Evolutionary conservation across 1,140 invertebrate species (phyloP), one percentile per base, ranked within the genome.

Genomic region (Cherax destructor): DNA sequence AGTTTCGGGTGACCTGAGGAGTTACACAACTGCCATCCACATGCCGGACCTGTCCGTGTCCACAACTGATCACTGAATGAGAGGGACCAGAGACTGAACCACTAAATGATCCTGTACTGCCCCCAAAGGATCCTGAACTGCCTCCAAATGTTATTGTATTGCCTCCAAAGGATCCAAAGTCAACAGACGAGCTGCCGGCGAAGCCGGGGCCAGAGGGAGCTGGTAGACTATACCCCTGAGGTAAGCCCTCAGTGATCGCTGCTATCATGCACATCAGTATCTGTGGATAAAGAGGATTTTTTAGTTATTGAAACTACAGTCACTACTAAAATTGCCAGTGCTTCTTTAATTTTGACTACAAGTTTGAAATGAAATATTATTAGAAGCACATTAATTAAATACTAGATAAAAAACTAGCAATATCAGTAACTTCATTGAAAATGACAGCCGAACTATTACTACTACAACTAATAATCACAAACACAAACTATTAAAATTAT

Each of bases 1-100:
- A 11, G 83, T 85, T 85, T 10, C 83, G 50, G n/a, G 83, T 85
- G 18, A 85, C 83, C 65, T 74, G 30, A 61, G 83, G 83, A 41
- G 83, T 49, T 24, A 85, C 65, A 30, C 83, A 85, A 5, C 61
- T 24, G 24, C 83, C 83, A 41, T 72, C 65, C 24, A 21, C 61
- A 72, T 85, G 24, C 16, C 24, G n/a, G 2, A 85, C 65, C 61
- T 72, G 83, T 5, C 84, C 84, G 4, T 30, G 30, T 5, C 84
- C 84, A 18, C 84, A 86, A 18, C 56, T 50, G 69, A 41, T 1
- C 61, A 16, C 61, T 41, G 52, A n/a, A 7, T 18, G n/a, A 83
- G 80, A 83, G 50, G 16, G 30, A 41, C 30, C 30, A 41, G 30
- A 41, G 30, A 3, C 10, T 30, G 52, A 56, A n/a, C 80, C 80